Percentiles rank a stretch among this genome's conserved stretches.
Conservation (phyloP, 2,113 vertebrate species). For the Maccullochella peelii region DNA sequence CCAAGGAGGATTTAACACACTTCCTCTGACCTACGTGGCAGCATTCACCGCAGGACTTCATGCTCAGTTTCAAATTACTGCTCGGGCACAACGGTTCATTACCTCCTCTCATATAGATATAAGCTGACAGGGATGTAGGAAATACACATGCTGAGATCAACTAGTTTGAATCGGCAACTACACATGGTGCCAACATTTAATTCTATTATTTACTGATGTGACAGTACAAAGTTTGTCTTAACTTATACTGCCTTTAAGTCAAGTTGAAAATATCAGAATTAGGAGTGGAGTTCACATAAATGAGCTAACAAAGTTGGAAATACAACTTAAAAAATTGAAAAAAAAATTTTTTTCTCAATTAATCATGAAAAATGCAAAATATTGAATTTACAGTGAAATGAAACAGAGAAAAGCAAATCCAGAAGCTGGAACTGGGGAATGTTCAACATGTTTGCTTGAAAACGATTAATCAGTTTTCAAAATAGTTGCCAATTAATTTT, state of each 20-base stretch:
- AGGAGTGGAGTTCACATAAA: neutral
- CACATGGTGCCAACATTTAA: neutral
- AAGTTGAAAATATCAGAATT: neutral
- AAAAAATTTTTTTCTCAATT: too few relatives aligned
- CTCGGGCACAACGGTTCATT: slow-evolving; percentile 15
- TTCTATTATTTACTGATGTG: neutral
- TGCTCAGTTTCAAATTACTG: slow-evolving; percentile 32
- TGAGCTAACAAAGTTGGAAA: neutral
- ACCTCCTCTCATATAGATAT: slow-evolving; percentile 25
- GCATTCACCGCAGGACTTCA: neutral
- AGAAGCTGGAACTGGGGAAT: neutral
- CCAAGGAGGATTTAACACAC: slow-evolving; percentile 7
- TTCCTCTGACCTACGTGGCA: slow-evolving; percentile 32
- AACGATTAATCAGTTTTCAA: neutral
- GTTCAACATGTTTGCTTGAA: neutral
- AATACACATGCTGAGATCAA: neutral
- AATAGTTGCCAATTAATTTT: too few relatives aligned
- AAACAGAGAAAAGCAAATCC: neutral
- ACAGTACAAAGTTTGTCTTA: neutral
- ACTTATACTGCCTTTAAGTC: neutral
- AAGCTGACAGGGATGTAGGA: slow-evolving; percentile 12
- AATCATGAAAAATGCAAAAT: too few relatives aligned
- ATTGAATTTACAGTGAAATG: too few relatives aligned
- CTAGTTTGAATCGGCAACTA: neutral
- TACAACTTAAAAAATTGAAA: neutral